phyloP scores from a whole-genome alignment of 2,888 invertebrate genomes.

The Stenurella melanura region DNA sequence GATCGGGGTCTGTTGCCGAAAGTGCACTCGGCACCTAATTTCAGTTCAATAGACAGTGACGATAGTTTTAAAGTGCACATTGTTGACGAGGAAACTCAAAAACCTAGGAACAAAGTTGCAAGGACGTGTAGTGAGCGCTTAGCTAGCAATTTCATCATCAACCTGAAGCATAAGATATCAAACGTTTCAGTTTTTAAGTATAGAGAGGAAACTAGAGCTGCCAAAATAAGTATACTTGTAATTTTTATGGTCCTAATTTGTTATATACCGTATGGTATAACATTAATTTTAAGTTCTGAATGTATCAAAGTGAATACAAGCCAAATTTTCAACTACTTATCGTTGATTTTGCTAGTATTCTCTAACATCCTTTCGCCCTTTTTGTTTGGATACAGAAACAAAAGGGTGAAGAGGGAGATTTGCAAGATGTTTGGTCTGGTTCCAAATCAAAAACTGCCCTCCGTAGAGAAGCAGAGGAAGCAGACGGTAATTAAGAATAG shows the following conservation, averaged over 20 bases:
- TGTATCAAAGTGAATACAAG: slow-evolving; percentile 66
- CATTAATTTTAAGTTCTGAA: slow-evolving; percentile 67
- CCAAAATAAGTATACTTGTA: slow-evolving; percentile 88
- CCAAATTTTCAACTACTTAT: slow-evolving; percentile 74
- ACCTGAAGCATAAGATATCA: slow-evolving; percentile 86
- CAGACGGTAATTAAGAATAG: slow-evolving; percentile 44
- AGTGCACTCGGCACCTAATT: slow-evolving; percentile 69
- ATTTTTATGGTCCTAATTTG: slow-evolving; percentile 80
- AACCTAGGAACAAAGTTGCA: slow-evolving; percentile 73
- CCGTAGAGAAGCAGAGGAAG: slow-evolving; percentile 43
- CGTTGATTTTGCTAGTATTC: slow-evolving; percentile 77
- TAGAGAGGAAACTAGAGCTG: slow-evolving; percentile 91
- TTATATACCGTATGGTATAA: slow-evolving; percentile 74
- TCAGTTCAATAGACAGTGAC: slow-evolving; percentile 60
- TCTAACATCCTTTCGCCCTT: slow-evolving; percentile 83
- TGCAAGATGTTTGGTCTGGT: slow-evolving; percentile 73
- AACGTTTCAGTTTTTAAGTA: slow-evolving; percentile 90
- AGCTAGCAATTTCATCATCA: slow-evolving; percentile 80
- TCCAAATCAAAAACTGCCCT: slow-evolving; percentile 45
- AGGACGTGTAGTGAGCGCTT: slow-evolving; percentile 77
- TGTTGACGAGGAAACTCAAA: slow-evolving; percentile 42
- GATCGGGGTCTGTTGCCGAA: slow-evolving; percentile 64
- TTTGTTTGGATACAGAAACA: slow-evolving; percentile 85
- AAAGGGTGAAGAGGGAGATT: slow-evolving; percentile 78
- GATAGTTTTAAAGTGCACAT: slow-evolving; percentile 39